Evolutionary conservation across 2,888 invertebrate species (phyloP), one percentile per base, ranked within the genome.

Genomic region (Pterostichus niger): DNA sequence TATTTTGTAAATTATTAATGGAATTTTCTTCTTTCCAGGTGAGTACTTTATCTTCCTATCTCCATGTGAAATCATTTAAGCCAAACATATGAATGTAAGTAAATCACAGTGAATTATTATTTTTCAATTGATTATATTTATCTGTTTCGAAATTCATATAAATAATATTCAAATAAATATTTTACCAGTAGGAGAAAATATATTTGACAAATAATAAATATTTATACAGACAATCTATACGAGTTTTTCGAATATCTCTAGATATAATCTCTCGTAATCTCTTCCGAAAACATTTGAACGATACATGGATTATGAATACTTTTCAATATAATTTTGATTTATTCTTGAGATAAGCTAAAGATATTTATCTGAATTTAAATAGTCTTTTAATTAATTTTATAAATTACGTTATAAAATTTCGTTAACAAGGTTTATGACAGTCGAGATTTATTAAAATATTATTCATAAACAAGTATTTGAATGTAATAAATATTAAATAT

Each of bases 201-300:
- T 35, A 64, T 64, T 64, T 64, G 64, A 64, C 64, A 35, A 64
- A 31, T 31, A 33, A 35, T 64, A 64, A 64, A 64, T 64, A 35
- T 35, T 64, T 64, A 64, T 64, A 31, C 64, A n/a, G n/a, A 35
- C 64, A 33, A 64, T 64, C n/a, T 33, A 35, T 64, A 35, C 64
- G 33, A 64, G 64, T 33, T 33, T 64, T 64, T 13, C 33, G 33
- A 64, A 64, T 64, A 35, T 31, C 35, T 64, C 11, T 13, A 64
- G 13, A 64, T 13, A n/a, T 64, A 64, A 64, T 64, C 64, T 64
- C 64, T 64, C 33, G 31, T 64, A 64, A 64, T 64, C 64, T 64
- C 64, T 6, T 64, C 13, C 6, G 64, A 13, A 64, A n/a, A 64
- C 31, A 64, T 64, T 64, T 13, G 35, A 35, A 64, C 3, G 64